phyloP scores from a whole-genome alignment of 2,888 invertebrate genomes.

The Eristalinus aeneus region DNA sequence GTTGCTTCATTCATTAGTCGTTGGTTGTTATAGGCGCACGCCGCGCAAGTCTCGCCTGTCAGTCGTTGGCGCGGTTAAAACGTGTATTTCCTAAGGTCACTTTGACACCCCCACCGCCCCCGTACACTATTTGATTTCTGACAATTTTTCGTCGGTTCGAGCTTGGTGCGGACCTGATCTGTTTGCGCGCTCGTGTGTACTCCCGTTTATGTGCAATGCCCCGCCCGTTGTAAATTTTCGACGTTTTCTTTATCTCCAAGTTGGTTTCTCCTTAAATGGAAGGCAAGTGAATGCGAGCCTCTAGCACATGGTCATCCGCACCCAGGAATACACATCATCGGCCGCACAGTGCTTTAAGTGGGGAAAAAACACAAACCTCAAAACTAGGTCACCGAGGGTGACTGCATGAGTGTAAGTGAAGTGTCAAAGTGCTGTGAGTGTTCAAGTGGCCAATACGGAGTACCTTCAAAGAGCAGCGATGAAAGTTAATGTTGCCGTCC shows the following conservation, averaged over 20 bases:
- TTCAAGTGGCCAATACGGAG: neutral
- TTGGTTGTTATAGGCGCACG: conserved; percentile 42
- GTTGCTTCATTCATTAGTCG: conserved; percentile 60
- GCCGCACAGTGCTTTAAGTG: neutral
- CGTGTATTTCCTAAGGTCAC: conserved; percentile 42
- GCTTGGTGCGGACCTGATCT: neutral
- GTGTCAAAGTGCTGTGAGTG: neutral
- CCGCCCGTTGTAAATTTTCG: neutral
- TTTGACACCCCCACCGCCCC: neutral
- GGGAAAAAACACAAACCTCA: neutral
- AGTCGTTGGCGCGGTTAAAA: neutral
- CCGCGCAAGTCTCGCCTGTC: neutral
- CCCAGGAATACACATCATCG: neutral
- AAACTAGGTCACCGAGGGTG: neutral
- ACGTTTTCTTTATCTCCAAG: neutral
- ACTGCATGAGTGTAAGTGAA: neutral
- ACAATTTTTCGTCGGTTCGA: neutral
- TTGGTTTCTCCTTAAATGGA: conserved; percentile 6
- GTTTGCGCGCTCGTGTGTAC: conserved; percentile 11
- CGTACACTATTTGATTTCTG: conserved; percentile 12
- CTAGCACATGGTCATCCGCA: neutral
- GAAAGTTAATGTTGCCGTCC: conserved; percentile 78
- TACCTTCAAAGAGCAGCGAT: conserved; percentile 21
- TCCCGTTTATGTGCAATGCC: conserved; percentile 31
- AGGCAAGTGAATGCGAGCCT: conserved; percentile 5